Base-by-base conservation (phyloP, 1,140 invertebrate species). In the Drosophila malerkotliana region DNA sequence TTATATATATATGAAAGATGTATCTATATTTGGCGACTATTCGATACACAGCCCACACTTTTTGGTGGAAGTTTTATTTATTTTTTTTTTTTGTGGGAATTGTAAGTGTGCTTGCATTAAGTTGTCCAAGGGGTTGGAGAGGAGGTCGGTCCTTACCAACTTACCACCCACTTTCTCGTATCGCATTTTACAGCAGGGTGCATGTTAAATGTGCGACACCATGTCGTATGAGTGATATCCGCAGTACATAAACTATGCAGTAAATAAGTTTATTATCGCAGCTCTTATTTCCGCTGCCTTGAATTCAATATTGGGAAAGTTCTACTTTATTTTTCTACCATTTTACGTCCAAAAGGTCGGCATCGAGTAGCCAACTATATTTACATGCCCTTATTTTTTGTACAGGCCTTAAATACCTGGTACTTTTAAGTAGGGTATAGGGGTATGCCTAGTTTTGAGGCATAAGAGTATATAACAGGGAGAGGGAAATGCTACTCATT, bases 241-340 rank as follows among this genome's bases (percentile, higher is more conserved):
- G 37, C 75, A 73, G 60, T 66, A 44, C 67, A 88, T 87, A 87
- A 87, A 87, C 83, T 79, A 87, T 87, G 83, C 83, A 77, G 77
- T 87, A 87, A 88, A 83, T 76, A 88, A 88, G 67, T 87, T 87
- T 87, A 87, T 87, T 88, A 88, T 87, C 77, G 57, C 64, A 10
- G 39, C 14, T 53, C 24, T 24, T 45, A 68, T 56, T 68, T 67
- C 49, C 66, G 21, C 51, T 55, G 39, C 49, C 7, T 54, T 49
- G 12, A 7, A 48, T 61, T 62, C 34, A 37, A 37, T 37, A 37
- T 37, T 37, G 34, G 34, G 10, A 37, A 37, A 37, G 34, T 37
- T 37, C 3, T 10, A 37, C 4, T 4, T 37, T 37, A n/a, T n/a
- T 4, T 12, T n/a, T 12, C 12, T 10, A 4, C 8, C 8, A 18